Base-by-base conservation (phyloP, 2,888 invertebrate genomes). In the Leptinotarsa haldemani region DNA sequence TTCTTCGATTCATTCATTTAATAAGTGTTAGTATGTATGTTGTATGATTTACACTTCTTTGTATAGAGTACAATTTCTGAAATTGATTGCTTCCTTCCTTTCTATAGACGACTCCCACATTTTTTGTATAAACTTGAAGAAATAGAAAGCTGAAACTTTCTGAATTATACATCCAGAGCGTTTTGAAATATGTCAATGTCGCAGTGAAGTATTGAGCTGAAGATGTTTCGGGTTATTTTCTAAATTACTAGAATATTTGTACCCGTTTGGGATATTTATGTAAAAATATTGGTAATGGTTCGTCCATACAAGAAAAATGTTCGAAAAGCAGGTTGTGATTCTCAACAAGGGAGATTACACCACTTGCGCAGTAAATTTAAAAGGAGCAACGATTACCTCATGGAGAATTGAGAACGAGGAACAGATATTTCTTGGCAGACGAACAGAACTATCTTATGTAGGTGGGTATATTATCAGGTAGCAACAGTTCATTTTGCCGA, bases 281-380 rank as follows among this genome's bases (percentile, higher is more conserved):
- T 22, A 22, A 56, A 56, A 12, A 20, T 56, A 20, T 18, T 22
- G 56, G 22, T 22, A 22, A 22, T 18, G 22, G 56, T 56, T 20
- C 15, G 12, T 56, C n/a, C 12, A 18, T 18, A 3, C 12, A 52
- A 15, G 2, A 1, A 56, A 22, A 56, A 56, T 56, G 25, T 16
- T 30, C 7, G 61, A n/a, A 61, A 72, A 72, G 22, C 52, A 65
- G 30, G 70, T 78, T 9, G 71, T 82, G 15, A 40, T 78, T 25
- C 50, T 82, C 22, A 77, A 81, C 64, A 65, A 80, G 46, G 81
- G 80, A 20, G 71, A 79, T 65, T 79, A 81, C 70, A 81, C 82
- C 2, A 79, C 80, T 2, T 79, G 79, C 52, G 78, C 80, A 9
- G 71, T 82, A 12, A 75, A 80, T 63, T 74, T 80, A 4, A 74